Conservation (phyloP, 2,888 invertebrate genomes). For the Ectropis crepuscularia region DNA sequence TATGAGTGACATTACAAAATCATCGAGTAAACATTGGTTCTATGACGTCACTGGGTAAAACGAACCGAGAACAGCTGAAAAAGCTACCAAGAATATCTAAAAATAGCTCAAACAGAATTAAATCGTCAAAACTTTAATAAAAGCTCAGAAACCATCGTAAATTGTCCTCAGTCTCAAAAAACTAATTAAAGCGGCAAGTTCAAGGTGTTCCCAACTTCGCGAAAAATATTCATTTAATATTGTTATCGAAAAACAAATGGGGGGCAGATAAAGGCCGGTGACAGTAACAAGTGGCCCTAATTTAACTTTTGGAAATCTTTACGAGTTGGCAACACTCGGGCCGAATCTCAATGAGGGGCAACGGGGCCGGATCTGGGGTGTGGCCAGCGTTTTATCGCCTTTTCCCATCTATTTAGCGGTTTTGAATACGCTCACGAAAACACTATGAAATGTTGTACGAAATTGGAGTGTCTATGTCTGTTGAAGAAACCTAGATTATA, state of each 20-base stretch:
- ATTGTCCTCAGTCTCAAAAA: constrained; percentile 13
- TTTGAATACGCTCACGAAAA: not conserved
- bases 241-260: constrained; percentile 63
- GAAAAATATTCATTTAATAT: constrained; percentile 51
- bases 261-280: constrained; percentile 56
- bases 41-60: no score
- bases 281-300: constrained; percentile 69
- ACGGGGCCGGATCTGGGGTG: constrained; percentile 12
- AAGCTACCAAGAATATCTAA: not conserved
- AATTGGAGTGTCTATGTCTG: no score
- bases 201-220: constrained; percentile 30
- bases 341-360: constrained; percentile 54
- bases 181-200: constrained; percentile 30
- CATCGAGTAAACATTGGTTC: no score
- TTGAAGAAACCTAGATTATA: no score
- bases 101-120: not conserved
- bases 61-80: no score
- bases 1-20: no score
- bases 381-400: not conserved
- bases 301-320: constrained; percentile 71
- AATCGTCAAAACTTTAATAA: constrained; percentile 12
- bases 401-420: not conserved
- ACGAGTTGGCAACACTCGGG: constrained; percentile 56
- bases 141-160: constrained; percentile 13
- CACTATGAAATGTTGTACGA: no score